Conservation (phyloP, 23 tunicate species). For the Ascidia mentula region DNA sequence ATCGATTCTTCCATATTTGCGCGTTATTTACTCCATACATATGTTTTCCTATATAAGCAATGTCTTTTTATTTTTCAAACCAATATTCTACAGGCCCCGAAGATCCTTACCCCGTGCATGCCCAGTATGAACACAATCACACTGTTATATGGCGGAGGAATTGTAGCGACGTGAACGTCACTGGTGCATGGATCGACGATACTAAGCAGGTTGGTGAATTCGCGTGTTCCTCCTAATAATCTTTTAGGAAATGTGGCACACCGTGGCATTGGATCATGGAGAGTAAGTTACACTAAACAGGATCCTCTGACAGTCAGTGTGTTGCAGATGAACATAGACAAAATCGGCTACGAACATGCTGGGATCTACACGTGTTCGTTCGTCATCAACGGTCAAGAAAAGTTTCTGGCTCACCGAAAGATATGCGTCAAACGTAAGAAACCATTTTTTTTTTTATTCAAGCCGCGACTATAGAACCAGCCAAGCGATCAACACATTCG, state of each 20-base stretch:
- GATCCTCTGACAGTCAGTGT: too few relatives aligned
- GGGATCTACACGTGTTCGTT: conserved; percentile 65
- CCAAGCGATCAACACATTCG: too few relatives aligned
- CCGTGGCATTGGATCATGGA: too few relatives aligned
- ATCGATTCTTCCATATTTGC: too few relatives aligned
- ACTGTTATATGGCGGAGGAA: not conserved
- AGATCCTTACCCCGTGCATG: not conserved
- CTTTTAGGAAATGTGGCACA: too few relatives aligned
- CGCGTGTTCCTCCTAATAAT: too few relatives aligned
- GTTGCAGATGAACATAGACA: conserved; percentile 14
- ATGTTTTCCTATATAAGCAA: too few relatives aligned
- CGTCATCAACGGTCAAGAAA: conserved; percentile 45
- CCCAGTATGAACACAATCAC: not conserved
- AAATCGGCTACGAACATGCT: conserved; percentile 32
- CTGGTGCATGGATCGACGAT: not conserved
- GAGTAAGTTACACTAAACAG: too few relatives aligned
- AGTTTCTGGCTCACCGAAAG: conserved; percentile 38
- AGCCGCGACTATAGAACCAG: too few relatives aligned
- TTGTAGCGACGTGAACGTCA: not conserved
- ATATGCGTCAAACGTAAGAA: conserved; percentile 61
- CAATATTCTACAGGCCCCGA: not conserved
- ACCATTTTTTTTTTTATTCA: too few relatives aligned
- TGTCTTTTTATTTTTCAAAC: too few relatives aligned
- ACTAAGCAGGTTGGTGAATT: not conserved
- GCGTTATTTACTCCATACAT: too few relatives aligned